A percentile compares a stretch with the other conserved stretches of the same genome.
Evolutionary conservation across 2,888 invertebrate species (phyloP).

Genomic region (Phlogophora meticulosa): DNA sequence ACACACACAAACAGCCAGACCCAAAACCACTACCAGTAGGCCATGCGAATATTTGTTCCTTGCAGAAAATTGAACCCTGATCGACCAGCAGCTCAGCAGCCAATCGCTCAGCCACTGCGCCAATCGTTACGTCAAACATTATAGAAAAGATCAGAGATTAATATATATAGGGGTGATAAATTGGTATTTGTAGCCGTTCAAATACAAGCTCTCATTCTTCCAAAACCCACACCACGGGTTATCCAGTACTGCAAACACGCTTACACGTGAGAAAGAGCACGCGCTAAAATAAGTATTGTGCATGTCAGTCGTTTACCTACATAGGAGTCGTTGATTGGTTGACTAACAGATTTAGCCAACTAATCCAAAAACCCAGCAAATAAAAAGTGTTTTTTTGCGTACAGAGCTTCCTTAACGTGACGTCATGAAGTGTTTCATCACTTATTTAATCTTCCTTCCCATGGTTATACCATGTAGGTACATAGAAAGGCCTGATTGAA

Average conservation of each 20-base stretch:
- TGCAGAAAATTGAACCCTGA: no score
- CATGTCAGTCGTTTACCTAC: not conserved
- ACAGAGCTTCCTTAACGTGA: not conserved
- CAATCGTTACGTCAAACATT: no score
- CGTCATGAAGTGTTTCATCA: not conserved
- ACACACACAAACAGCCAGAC: no score
- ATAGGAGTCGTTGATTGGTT: not conserved
- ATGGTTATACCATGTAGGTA: not conserved
- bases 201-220: not conserved
- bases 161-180: no score
- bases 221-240: not conserved
- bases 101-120: no score
- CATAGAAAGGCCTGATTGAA: slow-evolving; percentile 20
- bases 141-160: no score
- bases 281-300: no score
- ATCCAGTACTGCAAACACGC: not conserved
- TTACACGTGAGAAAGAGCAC: no score
- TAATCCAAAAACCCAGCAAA: not conserved
- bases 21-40: no score
- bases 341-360: not conserved
- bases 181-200: not conserved
- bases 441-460: not conserved
- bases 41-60: no score
- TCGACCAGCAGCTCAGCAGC: no score
- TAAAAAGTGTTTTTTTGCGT: no score